Conservation (phyloP, 1,140 invertebrate genomes). For the Halesus radiatus region DNA sequence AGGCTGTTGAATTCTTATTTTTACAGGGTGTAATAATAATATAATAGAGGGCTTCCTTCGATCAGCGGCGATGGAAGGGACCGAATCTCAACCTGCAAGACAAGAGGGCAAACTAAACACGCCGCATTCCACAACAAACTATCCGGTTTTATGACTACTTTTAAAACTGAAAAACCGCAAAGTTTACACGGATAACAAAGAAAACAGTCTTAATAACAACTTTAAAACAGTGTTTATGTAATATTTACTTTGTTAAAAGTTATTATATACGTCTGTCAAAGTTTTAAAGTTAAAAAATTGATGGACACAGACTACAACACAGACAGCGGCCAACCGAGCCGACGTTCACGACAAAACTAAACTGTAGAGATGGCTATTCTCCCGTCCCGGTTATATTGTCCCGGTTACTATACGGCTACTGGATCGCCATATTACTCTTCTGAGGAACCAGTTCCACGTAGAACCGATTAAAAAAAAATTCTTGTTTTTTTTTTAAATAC, state of each 20-base stretch:
- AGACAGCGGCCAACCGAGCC: too few species aligned
- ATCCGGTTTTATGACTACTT: conserved; percentile 27
- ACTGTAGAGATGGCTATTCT: not conserved
- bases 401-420: too few species aligned
- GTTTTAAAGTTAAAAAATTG: not conserved
- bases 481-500: too few species aligned
- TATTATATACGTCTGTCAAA: not conserved
- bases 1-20: not conserved
- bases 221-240: not conserved
- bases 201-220: not conserved
- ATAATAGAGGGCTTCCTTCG: not conserved
- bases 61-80: not conserved
- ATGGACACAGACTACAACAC: too few species aligned
- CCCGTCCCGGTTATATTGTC: too few species aligned
- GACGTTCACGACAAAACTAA: not conserved
- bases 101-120: conserved; percentile 32
- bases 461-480: too few species aligned
- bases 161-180: not conserved
- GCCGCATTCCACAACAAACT: conserved; percentile 43
- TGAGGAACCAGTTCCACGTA: too few species aligned
- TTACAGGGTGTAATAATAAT: too few species aligned
- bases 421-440: too few species aligned
- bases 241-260: not conserved
- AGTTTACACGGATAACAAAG: not conserved
- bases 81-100: not conserved